Conservation (phyloP, 2,797 vertebrate species). For the Hypotaenidia okinawae region DNA sequence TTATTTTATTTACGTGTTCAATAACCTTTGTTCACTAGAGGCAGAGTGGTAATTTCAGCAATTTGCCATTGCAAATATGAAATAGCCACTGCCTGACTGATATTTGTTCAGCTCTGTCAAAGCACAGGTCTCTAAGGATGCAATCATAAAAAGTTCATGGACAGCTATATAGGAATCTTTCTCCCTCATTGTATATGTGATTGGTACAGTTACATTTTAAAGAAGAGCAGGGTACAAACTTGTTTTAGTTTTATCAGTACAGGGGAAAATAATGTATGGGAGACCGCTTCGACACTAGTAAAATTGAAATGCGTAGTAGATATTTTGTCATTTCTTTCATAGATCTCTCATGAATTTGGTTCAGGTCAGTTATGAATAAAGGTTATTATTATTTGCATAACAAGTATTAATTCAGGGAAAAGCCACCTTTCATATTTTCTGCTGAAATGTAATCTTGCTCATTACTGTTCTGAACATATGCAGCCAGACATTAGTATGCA, state of each 20-base stretch:
- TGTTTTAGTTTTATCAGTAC: neutral
- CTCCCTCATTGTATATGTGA: neutral
- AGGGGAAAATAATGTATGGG: neutral
- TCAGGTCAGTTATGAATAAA: neutral
- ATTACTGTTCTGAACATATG: neutral
- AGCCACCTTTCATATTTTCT: neutral
- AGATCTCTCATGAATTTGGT: neutral
- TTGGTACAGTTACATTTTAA: neutral
- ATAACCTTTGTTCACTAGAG: neutral
- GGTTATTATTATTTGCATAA: neutral
- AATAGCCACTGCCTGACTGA: neutral
- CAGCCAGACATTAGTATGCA: neutral
- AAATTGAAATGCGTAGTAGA: neutral
- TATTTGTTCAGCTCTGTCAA: neutral
- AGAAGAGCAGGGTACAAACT: neutral
- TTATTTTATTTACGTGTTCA: neutral
- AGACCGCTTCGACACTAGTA: neutral
- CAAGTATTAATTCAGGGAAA: neutral
- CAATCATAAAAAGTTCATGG: neutral
- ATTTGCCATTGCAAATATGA: neutral
- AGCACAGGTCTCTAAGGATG: neutral
- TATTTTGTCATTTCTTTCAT: neutral
- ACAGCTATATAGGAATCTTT: neutral
- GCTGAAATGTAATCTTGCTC: neutral
- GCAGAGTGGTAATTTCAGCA: neutral